These are phyloP conservation scores for Hydrolagus colliei DNA, from an alignment of 2,797 vertebrate genomes.

Conservation along the genomic window DNA sequence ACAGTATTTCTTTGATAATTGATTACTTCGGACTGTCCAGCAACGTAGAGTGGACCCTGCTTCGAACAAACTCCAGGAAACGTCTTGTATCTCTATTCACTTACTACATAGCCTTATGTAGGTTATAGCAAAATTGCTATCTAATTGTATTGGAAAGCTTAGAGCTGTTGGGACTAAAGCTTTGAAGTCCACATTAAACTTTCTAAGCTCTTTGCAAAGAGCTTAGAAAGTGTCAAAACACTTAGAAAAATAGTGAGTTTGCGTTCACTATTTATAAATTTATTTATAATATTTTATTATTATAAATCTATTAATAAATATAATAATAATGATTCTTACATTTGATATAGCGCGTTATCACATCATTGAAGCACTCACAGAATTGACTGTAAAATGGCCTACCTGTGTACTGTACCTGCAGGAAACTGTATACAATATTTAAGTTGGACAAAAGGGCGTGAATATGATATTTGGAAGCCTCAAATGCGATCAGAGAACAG, in stretches of 20 bases:
- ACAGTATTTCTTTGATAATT: background rate
- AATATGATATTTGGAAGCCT: background rate
- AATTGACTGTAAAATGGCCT: too few relatives aligned
- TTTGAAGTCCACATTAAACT: background rate
- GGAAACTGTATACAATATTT: too few relatives aligned
- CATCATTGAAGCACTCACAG: too few relatives aligned
- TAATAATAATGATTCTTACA: too few relatives aligned
- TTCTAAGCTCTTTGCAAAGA: background rate
- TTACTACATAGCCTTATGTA: background rate
- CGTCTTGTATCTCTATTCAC: background rate
- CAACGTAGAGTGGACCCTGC: background rate
- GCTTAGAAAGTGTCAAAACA: background rate
- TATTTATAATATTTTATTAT: too few relatives aligned
- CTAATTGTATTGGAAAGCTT: background rate
- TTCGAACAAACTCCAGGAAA: background rate
- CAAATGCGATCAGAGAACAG: background rate
- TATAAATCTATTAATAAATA: too few relatives aligned
- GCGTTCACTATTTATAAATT: too few relatives aligned
- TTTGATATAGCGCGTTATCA: too few relatives aligned
- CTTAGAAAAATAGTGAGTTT: background rate
- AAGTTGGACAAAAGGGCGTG: background rate
- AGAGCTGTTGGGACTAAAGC: background rate
- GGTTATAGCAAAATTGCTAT: background rate
- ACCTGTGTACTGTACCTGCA: too few relatives aligned
- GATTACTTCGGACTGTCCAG: background rate